phyloP scores from a whole-genome alignment of 2,797 vertebrate genomes.

The Argentina silus region DNA sequence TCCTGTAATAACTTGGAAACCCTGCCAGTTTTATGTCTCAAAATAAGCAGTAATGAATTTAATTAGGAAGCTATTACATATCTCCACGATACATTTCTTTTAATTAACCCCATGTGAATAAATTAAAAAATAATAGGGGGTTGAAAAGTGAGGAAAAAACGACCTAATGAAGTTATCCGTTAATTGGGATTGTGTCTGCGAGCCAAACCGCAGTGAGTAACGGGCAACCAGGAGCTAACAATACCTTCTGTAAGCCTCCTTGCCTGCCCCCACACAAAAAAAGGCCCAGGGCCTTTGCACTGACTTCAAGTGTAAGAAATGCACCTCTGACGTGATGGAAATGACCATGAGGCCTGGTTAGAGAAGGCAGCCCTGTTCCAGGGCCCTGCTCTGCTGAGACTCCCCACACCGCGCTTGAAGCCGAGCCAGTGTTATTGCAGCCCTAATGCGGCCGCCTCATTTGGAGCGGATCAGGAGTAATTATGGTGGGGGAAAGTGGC shows the following conservation, averaged over 20 bases:
- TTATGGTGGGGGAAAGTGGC: conserved; percentile 79
- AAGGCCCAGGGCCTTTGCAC: conserved; percentile 69
- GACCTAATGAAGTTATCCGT: conserved; percentile 81
- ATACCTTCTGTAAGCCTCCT: conserved; percentile 74
- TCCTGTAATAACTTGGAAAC: conserved; percentile 79
- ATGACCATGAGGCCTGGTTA: conserved; percentile 66
- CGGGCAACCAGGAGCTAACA: conserved; percentile 74
- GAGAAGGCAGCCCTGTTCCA: conserved; percentile 80
- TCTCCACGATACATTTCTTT: conserved; percentile 83
- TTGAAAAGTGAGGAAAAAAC: conserved; percentile 53
- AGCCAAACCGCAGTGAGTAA: conserved; percentile 77
- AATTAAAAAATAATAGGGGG: conserved; percentile 68
- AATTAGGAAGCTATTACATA: conserved; percentile 85
- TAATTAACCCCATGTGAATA: conserved; percentile 89
- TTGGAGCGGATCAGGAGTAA: conserved; percentile 84
- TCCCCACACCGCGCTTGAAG: conserved; percentile 77
- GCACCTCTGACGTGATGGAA: conserved; percentile 81
- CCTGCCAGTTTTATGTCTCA: conserved; percentile 77
- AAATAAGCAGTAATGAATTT: conserved; percentile 81
- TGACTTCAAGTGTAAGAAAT: conserved; percentile 82
- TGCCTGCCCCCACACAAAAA: conserved; percentile 37
- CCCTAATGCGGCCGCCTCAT: conserved; percentile 81
- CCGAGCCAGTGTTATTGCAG: conserved; percentile 80
- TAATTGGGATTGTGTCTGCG: conserved; percentile 79
- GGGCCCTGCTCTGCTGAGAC: conserved; percentile 75